phyloP scores from a whole-genome alignment of 2,113 vertebrate genomes.

The Mugil cephalus region DNA sequence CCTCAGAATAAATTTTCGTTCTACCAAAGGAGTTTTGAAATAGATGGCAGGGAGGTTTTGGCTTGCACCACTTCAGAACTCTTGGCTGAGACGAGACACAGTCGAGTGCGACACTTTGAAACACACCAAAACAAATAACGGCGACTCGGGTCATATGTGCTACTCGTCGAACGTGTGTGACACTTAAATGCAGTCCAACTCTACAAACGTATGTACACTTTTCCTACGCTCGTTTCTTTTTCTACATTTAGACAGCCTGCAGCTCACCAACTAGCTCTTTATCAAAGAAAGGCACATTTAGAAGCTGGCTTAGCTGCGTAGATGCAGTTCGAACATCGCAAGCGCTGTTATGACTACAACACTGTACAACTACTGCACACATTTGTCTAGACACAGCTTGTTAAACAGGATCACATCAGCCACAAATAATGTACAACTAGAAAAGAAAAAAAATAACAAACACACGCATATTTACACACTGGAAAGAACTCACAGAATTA shows the following conservation, averaged over 20 bases:
- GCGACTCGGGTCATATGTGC: conserved; percentile 18
- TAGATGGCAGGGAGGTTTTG: conserved; percentile 6
- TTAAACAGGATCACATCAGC: conserved; percentile 63
- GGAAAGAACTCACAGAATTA: conserved; percentile 26
- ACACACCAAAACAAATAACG: conserved; percentile 32
- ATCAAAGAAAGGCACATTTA: conserved; percentile 73
- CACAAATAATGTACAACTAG: conserved; percentile 63
- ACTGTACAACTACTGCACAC: conserved; percentile 60
- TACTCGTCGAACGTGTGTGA: conserved; percentile 18
- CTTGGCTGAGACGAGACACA: conserved; percentile 33
- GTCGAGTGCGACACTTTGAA: conserved; percentile 19
- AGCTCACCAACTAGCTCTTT: conserved; percentile 31
- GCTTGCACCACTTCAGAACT: conserved; percentile 27
- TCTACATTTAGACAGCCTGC: conserved; percentile 35
- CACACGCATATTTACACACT: conserved; percentile 68
- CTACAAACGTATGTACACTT: conserved; percentile 47
- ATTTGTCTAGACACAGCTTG: conserved; percentile 52
- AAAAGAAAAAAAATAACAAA: conserved; percentile 24
- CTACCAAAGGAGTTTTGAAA: conserved; percentile 38
- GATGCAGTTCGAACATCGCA: conserved; percentile 24
- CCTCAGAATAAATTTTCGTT: neutral
- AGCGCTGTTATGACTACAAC: conserved; percentile 49
- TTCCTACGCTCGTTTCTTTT: conserved; percentile 2
- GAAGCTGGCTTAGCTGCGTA: conserved; percentile 34
- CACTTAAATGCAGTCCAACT: conserved; percentile 46